A percentile compares a stretch with the other conserved stretches of the same genome.
phyloP scores from a whole-genome alignment of 2,888 invertebrate genomes.

The Uropetala carovei region DNA sequence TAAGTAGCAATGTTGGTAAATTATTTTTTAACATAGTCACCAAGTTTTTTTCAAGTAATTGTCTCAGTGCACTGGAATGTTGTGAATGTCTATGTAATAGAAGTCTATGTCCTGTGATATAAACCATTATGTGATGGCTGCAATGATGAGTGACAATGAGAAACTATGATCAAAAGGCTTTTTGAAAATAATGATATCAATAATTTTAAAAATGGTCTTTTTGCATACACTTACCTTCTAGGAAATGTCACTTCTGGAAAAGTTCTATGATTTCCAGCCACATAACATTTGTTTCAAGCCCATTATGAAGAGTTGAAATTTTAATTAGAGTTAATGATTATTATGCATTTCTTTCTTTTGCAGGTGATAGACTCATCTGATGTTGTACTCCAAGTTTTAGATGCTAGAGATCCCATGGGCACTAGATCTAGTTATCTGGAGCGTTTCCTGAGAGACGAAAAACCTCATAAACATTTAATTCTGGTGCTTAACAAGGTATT shows the following conservation, averaged over 20 bases:
- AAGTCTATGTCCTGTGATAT: no score
- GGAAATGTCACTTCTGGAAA: not conserved
- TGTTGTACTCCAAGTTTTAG: slow-evolving; percentile 95
- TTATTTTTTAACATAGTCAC: no score
- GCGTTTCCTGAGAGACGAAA: slow-evolving; percentile 94
- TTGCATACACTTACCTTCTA: not conserved
- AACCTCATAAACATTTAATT: slow-evolving; percentile 97
- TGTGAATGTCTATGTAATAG: no score
- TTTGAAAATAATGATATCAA: no score
- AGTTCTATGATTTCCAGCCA: not conserved
- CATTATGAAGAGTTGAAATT: not conserved
- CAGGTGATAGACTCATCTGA: slow-evolving; percentile 95
- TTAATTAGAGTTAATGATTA: not conserved
- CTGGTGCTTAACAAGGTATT: slow-evolving; percentile 93
- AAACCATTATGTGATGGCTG: no score
- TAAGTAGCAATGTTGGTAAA: no score
- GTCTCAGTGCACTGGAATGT: no score
- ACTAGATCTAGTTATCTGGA: slow-evolving; percentile 96
- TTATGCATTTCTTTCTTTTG: not conserved
- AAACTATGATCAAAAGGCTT: no score
- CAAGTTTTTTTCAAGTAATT: no score
- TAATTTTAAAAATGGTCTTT: no score
- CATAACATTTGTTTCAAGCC: not conserved
- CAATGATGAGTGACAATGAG: no score
- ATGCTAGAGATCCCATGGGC: slow-evolving; percentile 98